Conservation (phyloP, 2,113 vertebrate species). For the Zonotrichia leucophrys region DNA sequence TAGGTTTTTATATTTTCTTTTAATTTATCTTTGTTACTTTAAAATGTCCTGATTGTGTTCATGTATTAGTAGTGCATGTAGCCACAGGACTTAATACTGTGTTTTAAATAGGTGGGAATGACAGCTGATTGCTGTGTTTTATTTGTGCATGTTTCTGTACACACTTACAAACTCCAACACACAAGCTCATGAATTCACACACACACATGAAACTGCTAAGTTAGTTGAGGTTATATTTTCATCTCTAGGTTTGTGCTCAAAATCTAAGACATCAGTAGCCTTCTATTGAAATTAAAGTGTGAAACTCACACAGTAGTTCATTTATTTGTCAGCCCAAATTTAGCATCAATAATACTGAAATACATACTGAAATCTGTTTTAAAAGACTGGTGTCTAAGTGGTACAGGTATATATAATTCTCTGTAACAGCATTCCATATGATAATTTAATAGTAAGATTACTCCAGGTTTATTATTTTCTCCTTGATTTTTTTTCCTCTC, state of each 20-base stretch:
- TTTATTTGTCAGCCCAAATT: conserved; percentile 37
- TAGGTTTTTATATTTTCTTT: not conserved
- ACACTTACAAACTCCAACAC: not conserved
- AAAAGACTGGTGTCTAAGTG: not conserved
- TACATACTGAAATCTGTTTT: not conserved
- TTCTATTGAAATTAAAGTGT: conserved; percentile 26
- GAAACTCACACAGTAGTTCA: not conserved
- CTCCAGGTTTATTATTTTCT: conserved; percentile 1
- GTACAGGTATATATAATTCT: not conserved
- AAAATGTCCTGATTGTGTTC: not conserved
- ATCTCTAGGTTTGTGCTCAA: not conserved
- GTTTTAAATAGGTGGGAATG: not conserved
- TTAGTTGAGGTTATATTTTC: conserved; percentile 25
- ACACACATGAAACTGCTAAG: not conserved
- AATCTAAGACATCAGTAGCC: not conserved
- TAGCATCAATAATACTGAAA: not conserved
- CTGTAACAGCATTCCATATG: not conserved
- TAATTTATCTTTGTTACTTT: not conserved
- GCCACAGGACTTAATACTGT: not conserved
- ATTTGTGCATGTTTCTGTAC: not conserved
- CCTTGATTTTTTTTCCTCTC: not conserved
- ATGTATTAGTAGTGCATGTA: not conserved
- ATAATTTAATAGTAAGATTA: conserved; percentile 5
- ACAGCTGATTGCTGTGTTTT: not conserved
- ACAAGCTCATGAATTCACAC: not conserved